phyloP scores from a whole-genome alignment of 53 echinoderm and acorn worm species.

The Astropecten irregularis region DNA sequence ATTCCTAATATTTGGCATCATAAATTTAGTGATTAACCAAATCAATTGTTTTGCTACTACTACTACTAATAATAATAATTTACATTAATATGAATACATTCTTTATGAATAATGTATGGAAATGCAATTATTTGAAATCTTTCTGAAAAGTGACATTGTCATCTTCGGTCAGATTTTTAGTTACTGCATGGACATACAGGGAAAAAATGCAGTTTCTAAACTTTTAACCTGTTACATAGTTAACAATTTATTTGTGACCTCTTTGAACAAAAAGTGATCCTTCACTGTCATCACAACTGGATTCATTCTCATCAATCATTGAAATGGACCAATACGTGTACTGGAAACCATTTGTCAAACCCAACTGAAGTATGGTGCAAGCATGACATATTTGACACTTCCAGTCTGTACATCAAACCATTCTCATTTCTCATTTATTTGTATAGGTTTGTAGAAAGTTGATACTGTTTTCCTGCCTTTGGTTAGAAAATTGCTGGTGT shows the following conservation, averaged over 20 bases:
- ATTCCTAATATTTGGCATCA: too few relatives aligned
- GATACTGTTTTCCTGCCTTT: constrained; percentile 57
- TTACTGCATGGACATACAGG: too few relatives aligned
- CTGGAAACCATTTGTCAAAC: constrained; percentile 44
- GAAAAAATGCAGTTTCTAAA: too few relatives aligned
- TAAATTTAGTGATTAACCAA: too few relatives aligned
- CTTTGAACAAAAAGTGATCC: constrained; percentile 4
- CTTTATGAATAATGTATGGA: too few relatives aligned
- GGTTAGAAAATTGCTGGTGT: constrained; percentile 35
- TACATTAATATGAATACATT: too few relatives aligned
- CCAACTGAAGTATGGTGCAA: background rate
- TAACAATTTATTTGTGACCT: constrained; percentile 36
- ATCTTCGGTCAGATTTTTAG: too few relatives aligned
- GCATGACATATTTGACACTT: background rate
- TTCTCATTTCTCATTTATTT: constrained; percentile 32
- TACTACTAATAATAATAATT: too few relatives aligned
- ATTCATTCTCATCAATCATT: constrained; percentile 38
- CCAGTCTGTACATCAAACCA: background rate
- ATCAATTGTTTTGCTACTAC: too few relatives aligned
- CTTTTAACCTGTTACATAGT: constrained; percentile 14
- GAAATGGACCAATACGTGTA: constrained; percentile 42
- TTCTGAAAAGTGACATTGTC: too few relatives aligned
- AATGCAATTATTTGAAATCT: too few relatives aligned
- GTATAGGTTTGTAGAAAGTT: constrained; percentile 44
- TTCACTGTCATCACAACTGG: constrained; percentile 20